Conservation (phyloP, 2,113 vertebrate genomes). For the Lates calcarifer region DNA sequence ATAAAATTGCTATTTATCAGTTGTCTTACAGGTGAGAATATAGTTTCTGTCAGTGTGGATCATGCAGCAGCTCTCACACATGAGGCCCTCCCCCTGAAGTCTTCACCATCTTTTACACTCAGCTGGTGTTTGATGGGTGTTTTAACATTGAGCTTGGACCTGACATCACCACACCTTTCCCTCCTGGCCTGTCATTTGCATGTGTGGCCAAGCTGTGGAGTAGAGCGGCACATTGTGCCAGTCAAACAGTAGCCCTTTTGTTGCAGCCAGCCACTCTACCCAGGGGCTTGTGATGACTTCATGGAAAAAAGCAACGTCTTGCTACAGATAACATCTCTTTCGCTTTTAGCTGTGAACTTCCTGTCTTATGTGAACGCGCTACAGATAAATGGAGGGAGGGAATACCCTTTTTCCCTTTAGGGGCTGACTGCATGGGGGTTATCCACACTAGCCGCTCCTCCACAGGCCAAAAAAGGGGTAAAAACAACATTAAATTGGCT, state of each 20-base stretch:
- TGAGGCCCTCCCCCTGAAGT: fast-evolving
- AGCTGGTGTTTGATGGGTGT: slow-evolving; percentile 15
- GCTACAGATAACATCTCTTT: slow-evolving; percentile 83
- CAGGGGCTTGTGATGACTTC: slow-evolving; percentile 82
- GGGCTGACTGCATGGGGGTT: background rate
- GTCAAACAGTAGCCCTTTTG: slow-evolving; percentile 78
- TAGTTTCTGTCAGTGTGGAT: background rate
- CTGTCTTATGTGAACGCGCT: slow-evolving; percentile 71
- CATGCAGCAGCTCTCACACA: background rate
- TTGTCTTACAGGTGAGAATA: background rate
- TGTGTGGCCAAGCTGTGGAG: slow-evolving; percentile 72
- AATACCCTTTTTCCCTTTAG: slow-evolving; percentile 70
- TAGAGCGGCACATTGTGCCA: slow-evolving; percentile 71
- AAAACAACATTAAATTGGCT: background rate
- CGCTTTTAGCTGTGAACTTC: slow-evolving; percentile 84
- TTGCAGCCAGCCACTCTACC: slow-evolving; percentile 64
- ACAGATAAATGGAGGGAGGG: slow-evolving; percentile 75
- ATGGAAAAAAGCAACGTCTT: slow-evolving; percentile 87
- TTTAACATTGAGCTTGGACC: background rate
- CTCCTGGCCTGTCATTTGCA: slow-evolving; percentile 75
- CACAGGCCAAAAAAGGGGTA: background rate
- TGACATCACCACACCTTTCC: slow-evolving; percentile 62
- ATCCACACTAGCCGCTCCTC: slow-evolving; percentile 1
- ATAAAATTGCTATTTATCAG: background rate
- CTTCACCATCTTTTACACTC: background rate